phyloP scores from a whole-genome alignment of 2,113 vertebrate species.

The Phoenicopterus ruber region DNA sequence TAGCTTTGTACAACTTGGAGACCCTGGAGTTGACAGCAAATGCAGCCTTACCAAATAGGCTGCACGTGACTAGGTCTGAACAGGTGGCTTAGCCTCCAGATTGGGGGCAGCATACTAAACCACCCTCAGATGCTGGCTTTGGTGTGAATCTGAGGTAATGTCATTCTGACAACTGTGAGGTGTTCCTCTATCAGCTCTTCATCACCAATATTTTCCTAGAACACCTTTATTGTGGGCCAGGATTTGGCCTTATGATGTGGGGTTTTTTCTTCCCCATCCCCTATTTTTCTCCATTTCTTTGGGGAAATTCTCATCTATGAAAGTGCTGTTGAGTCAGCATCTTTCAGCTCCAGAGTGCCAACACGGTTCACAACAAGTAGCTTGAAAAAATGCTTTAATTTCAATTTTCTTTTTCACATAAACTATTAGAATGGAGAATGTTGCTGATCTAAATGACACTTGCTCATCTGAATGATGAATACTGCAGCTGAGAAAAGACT shows the following conservation, averaged over 20 bases:
- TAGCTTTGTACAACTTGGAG: background rate
- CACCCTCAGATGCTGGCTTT: background rate
- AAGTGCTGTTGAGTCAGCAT: background rate
- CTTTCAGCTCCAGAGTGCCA: background rate
- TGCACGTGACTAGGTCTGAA: fast-evolving
- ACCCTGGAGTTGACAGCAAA: background rate
- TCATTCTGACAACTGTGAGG: background rate
- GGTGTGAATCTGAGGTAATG: background rate
- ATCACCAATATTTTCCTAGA: background rate
- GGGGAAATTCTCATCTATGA: background rate
- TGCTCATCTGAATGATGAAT: background rate
- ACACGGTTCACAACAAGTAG: background rate
- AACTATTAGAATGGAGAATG: background rate
- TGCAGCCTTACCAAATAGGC: background rate
- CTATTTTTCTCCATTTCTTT: background rate
- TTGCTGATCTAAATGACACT: background rate
- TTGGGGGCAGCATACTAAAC: background rate
- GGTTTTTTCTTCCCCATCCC: background rate
- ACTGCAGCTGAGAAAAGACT: background rate
- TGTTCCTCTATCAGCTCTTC: background rate
- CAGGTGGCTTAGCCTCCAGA: background rate
- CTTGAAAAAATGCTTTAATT: background rate
- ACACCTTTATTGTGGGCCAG: background rate
- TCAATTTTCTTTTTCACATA: background rate
- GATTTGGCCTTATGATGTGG: background rate